These are phyloP conservation scores for Esox niger DNA, from an alignment of 2,113 vertebrate genomes.

Conservation along the genomic window DNA sequence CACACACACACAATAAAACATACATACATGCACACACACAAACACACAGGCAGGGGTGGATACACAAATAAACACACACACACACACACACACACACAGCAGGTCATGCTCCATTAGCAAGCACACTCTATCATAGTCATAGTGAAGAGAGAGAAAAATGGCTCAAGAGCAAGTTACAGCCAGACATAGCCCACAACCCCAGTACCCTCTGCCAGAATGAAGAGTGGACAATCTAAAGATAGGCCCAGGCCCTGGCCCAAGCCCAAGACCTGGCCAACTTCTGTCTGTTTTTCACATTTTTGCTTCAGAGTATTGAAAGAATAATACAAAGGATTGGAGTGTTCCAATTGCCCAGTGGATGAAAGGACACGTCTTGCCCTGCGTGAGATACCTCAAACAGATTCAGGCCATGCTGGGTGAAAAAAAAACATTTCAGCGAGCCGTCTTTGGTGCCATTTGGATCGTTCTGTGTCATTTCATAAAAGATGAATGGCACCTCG, in stretches of 20 bases:
- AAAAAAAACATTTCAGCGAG: constrained; percentile 47
- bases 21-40: constrained; percentile 6
- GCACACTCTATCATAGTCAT: constrained; percentile 30
- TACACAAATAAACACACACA: background rate
- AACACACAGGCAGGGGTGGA: background rate
- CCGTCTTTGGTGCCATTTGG: constrained; percentile 39
- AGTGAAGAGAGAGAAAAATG: background rate
- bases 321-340: background rate
- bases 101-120: constrained; percentile 16
- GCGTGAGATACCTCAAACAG: constrained; percentile 17
- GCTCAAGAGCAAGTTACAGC: constrained; percentile 19
- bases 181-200: background rate
- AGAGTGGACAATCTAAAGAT: background rate
- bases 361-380: constrained; percentile 23
- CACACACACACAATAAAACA: constrained; percentile 24
- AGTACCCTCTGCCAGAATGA: too few species aligned
- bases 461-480: constrained; percentile 35
- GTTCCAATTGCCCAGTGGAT: constrained; percentile 18
- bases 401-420: constrained; percentile 36
- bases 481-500: constrained; percentile 47
- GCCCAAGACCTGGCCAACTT: background rate
- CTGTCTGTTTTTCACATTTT: too few species aligned
- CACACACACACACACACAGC: constrained; percentile 4
- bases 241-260: background rate
- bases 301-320: constrained; percentile 4